Conservation (phyloP, 2,888 invertebrate genomes). For the Eupithecia pulchellata region DNA sequence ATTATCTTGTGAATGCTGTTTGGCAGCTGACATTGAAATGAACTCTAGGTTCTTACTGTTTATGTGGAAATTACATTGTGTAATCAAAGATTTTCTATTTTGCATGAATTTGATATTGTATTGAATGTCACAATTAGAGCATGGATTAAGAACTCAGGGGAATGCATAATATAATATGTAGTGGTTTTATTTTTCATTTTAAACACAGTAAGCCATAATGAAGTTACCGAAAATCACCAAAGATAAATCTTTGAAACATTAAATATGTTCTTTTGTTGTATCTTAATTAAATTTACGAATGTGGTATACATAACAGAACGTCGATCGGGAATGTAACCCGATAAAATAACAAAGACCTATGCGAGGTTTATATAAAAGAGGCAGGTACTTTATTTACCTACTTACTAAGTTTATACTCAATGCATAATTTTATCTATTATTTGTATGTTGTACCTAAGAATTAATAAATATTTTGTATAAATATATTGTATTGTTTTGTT, state of each 20-base stretch:
- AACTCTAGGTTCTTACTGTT: conserved; percentile 24
- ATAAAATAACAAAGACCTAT: neutral
- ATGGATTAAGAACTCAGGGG: neutral
- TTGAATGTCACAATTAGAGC: conserved; percentile 10
- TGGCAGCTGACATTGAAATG: conserved; percentile 34
- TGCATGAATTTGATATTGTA: conserved; percentile 26
- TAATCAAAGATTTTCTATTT: conserved; percentile 26
- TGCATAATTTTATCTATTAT: conserved; percentile 11
- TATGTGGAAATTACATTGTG: conserved; percentile 31
- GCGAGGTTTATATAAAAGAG: too few species aligned
- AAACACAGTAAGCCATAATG: neutral
- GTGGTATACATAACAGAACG: neutral
- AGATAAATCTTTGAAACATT: conserved; percentile 10
- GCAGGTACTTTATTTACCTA: conserved; percentile 6
- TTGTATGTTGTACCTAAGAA: conserved; percentile 18
- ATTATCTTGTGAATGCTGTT: conserved; percentile 32
- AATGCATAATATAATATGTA: neutral
- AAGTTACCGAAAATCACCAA: conserved; percentile 30
- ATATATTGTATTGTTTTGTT: conserved; percentile 47
- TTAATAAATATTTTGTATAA: conserved; percentile 33
- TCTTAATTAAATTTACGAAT: neutral
- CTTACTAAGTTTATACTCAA: conserved; percentile 18
- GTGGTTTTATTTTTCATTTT: neutral
- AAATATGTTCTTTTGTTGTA: neutral
- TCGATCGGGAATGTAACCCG: neutral